Base-by-base conservation (phyloP, 2,888 invertebrate genomes). In the Carpatolechia fugitivella region DNA sequence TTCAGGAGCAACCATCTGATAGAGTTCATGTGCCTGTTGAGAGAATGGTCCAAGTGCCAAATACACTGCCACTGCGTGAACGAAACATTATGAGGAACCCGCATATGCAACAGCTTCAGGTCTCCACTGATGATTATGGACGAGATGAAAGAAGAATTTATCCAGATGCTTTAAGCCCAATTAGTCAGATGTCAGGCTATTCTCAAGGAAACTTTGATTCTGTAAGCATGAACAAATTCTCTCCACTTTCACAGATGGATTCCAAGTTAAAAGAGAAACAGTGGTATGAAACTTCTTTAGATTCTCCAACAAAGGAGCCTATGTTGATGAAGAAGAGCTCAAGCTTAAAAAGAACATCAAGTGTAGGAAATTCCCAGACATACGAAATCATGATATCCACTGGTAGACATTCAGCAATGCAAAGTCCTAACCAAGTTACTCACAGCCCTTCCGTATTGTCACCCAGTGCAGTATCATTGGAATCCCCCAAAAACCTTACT, bases 401-500 rank as follows among this genome's bases (percentile, higher is more conserved):
- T 1, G 89, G 90, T 1, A 70, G 88, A n/a, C 83, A 85, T 67
- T 85, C 88, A 0, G 86, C 88, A 1, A 77, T 88, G 82, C 87
- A 87, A 58, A 81, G 87, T 64, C 82, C 87, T 5, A 79, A 80
- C 63, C 83, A 84, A 57, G 64, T 80, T 52, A 76, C 81, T 1
- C 80, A 78, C 16, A 86, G 84, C 61, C 79, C 86, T 0, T 81
- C 86, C 11, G 78, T 87, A 1, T 55, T 86, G 56, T 89, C 89
- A 0, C 86, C 88, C 0, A 80, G 83, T 72, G 70, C 92, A 65
- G 82, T 94, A 50, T 92, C 93, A 18, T 88, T 94, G 59, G 96
- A 95, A 68, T 95, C 96, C 5, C 95, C 96, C 0, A 95, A 95
- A 74, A 96, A 95, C 75, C 92, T 96, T 74, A 97, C 96, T 0